Evolutionary conservation across 64 coral and sea anemone genomes (phyloP).

Genomic region (Hydrozoanthus tunicans): DNA sequence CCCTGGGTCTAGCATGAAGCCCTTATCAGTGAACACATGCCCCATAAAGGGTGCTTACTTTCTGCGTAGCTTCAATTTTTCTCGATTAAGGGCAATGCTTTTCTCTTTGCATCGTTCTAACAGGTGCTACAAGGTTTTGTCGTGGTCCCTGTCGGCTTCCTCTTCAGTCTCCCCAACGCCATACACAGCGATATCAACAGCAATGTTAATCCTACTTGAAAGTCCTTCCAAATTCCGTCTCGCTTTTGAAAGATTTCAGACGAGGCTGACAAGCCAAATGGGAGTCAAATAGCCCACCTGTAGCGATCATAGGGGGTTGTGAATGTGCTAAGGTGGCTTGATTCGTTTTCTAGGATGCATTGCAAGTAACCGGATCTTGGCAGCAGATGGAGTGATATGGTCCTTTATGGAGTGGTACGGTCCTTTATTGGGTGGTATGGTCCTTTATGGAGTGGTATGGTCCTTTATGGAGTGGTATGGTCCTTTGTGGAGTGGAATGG

Average conservation of each 20-base stretch:
- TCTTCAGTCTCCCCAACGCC: constrained; percentile 1
- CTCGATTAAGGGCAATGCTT: constrained; percentile 1
- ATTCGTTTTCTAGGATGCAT: not conserved
- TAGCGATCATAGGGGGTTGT: constrained; percentile 12
- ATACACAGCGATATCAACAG: constrained; percentile 32
- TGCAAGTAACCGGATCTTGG: not conserved
- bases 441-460: too few relatives aligned
- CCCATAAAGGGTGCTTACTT: constrained; percentile 27
- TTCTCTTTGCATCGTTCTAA: constrained; percentile 21
- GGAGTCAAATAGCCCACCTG: not conserved
- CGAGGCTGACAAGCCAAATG: constrained; percentile 10
- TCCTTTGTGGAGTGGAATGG: too few relatives aligned
- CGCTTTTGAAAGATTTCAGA: constrained; percentile 50
- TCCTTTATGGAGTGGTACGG: too few relatives aligned
- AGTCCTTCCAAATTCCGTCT: constrained; percentile 4
- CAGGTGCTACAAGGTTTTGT: not conserved
- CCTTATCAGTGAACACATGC: constrained; percentile 18
- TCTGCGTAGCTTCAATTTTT: constrained; percentile 27
- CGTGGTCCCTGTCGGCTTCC: constrained; percentile 10
- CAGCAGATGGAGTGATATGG: not conserved
- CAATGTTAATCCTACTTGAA: not conserved
- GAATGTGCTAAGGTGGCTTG: constrained; percentile 26
- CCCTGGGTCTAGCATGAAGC: constrained; percentile 24
- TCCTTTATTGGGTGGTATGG: too few relatives aligned
- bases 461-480: too few relatives aligned